Conservation (phyloP, 1,140 invertebrate species). For the Orius insidiosus region DNA sequence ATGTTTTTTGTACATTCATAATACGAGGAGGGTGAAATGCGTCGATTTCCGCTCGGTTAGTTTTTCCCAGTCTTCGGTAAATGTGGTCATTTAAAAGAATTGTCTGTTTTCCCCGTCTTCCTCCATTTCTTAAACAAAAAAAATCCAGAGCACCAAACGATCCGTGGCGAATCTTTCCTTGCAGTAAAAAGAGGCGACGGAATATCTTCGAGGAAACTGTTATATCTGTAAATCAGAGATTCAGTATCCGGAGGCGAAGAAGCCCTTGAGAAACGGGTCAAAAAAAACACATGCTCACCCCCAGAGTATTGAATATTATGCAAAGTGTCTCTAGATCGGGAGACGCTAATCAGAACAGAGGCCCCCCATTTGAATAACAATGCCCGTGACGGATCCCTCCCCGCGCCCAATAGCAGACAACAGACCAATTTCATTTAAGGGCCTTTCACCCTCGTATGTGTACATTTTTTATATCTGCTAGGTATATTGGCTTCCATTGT, state of each 20-base stretch:
- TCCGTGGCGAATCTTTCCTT: conserved; percentile 2
- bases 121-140: no score
- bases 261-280: not conserved
- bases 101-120: no score
- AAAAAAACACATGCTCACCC: conserved; percentile 4
- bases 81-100: no score
- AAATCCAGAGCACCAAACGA: not conserved
- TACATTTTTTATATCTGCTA: conserved; percentile 2
- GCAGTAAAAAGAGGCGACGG: not conserved
- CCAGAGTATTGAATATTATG: conserved; percentile 9
- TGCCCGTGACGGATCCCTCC: conserved; percentile 8
- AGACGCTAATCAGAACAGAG: conserved; percentile 7
- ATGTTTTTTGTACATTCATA: no score
- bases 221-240: not conserved
- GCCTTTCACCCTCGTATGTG: not conserved
- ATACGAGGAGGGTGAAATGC: no score
- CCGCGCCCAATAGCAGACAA: not conserved
- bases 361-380: conserved; percentile 7
- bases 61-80: no score
- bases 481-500: conserved; percentile 7
- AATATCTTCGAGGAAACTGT: no score
- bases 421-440: conserved; percentile 8
- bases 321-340: conserved; percentile 1
- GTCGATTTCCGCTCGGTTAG: no score
- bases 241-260: no score